Percentiles rank a stretch among this genome's conserved stretches.
Conservation (phyloP, 2,797 vertebrate species). For the Streptopelia turtur region DNA sequence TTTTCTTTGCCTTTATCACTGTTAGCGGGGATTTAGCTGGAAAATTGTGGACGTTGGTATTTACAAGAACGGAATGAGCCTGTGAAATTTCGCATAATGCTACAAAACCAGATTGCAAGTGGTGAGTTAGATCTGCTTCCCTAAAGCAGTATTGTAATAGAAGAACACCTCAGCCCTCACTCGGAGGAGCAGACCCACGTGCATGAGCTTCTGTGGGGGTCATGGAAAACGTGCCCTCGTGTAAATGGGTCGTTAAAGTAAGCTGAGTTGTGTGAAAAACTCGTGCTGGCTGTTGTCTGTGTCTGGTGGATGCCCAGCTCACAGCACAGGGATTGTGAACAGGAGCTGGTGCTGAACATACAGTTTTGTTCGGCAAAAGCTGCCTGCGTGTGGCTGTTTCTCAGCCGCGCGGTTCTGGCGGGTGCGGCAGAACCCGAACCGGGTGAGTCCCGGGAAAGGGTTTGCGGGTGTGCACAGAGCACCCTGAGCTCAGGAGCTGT, state of each 20-base stretch:
- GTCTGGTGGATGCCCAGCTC: not conserved
- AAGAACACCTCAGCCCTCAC: not conserved
- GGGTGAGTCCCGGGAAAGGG: no score
- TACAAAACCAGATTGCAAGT: not conserved
- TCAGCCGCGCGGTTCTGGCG: not conserved
- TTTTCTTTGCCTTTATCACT: not conserved
- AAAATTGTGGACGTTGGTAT: not conserved
- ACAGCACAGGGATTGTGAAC: accelerated
- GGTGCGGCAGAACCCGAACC: no score
- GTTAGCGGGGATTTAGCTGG: not conserved
- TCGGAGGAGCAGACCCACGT: not conserved
- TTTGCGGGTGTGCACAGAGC: no score
- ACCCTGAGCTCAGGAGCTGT: no score
- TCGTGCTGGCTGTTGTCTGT: accelerated
- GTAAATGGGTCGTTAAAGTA: no score
- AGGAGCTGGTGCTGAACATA: accelerated
- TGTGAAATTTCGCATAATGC: not conserved
- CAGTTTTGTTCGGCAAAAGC: not conserved
- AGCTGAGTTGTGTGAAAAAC: not conserved
- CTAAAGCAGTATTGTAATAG: not conserved
- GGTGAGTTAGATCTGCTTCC: not conserved
- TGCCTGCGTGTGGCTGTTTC: not conserved
- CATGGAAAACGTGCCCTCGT: accelerated
- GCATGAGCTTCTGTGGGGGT: not conserved
- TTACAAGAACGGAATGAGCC: not conserved